phyloP scores from a whole-genome alignment of 2,113 vertebrate species.

The Cairina moschata region DNA sequence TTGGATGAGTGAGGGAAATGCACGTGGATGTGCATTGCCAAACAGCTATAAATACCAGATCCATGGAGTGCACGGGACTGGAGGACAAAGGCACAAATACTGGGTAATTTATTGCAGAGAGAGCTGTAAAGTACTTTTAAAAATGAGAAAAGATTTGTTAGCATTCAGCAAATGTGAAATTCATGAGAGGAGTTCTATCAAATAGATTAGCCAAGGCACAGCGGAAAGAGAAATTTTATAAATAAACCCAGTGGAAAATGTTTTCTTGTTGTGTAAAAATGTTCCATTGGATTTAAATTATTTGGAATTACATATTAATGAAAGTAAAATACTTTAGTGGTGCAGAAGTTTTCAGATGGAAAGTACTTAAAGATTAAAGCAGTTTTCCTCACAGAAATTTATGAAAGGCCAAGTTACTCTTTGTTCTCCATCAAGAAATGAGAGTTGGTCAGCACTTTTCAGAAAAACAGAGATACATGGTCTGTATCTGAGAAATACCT shows the following conservation, averaged over 20 bases:
- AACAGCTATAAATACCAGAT: slow-evolving; percentile 31
- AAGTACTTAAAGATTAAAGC: slow-evolving; percentile 24
- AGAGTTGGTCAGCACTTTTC: background rate
- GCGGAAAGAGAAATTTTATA: slow-evolving; percentile 52
- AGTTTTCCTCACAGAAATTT: background rate
- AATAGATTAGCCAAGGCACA: slow-evolving; percentile 38
- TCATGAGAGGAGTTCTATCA: slow-evolving; percentile 43
- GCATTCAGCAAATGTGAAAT: slow-evolving; percentile 36
- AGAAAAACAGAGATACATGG: background rate
- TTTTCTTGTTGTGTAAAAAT: slow-evolving; percentile 42
- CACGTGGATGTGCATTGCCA: background rate
- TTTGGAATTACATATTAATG: slow-evolving; percentile 26
- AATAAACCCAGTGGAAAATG: slow-evolving; percentile 37
- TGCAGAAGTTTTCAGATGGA: background rate
- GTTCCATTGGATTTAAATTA: slow-evolving; percentile 13
- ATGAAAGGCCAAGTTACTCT: background rate
- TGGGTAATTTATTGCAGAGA: slow-evolving; percentile 16
- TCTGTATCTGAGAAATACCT: background rate
- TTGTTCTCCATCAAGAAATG: background rate
- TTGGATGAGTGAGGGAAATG: background rate
- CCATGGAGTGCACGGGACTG: background rate
- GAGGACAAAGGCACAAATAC: slow-evolving; percentile 21
- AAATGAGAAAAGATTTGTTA: slow-evolving; percentile 48
- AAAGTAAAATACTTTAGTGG: background rate
- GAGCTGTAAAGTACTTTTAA: background rate